Evolutionary conservation across 2,888 invertebrate species (phyloP).

Genomic region (Stictocephala bisonia): DNA sequence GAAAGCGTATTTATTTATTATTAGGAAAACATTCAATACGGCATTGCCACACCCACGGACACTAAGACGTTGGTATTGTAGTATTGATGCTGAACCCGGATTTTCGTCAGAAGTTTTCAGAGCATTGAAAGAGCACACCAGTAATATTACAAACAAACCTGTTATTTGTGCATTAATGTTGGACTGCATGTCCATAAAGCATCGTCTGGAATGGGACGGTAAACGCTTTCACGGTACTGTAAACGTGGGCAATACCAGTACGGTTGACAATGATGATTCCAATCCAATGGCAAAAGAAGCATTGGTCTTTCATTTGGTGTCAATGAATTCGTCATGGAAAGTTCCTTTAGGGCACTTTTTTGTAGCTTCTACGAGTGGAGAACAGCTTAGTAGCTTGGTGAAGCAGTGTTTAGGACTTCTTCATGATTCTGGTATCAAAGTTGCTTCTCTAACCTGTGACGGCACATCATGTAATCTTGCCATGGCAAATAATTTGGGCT

Average conservation of each 20-base stretch:
- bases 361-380: slow-evolving; percentile 11
- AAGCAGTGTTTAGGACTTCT: slow-evolving; percentile 42
- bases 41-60: too few relatives aligned
- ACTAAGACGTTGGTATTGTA: too few relatives aligned
- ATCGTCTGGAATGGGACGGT: slow-evolving; percentile 22
- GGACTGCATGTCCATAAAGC: slow-evolving; percentile 8
- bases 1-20: too few relatives aligned
- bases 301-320: slow-evolving; percentile 39
- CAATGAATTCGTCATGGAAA: slow-evolving; percentile 39
- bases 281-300: slow-evolving; percentile 39
- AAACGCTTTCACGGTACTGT: slow-evolving; percentile 38
- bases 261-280: slow-evolving; percentile 20
- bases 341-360: slow-evolving; percentile 41
- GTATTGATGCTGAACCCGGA: too few relatives aligned
- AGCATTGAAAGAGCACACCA: slow-evolving; percentile 17
- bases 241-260: slow-evolving; percentile 27
- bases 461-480: slow-evolving; percentile 39
- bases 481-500: slow-evolving; percentile 45
- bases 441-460: slow-evolving; percentile 45
- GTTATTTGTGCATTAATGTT: slow-evolving; percentile 18
- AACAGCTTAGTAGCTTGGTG: slow-evolving; percentile 40
- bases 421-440: slow-evolving; percentile 37
- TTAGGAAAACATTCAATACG: too few relatives aligned
- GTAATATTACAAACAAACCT: background rate
- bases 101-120: slow-evolving; percentile 23